phyloP scores from a whole-genome alignment of 2,113 vertebrate genomes.

The Bufo gargarizans region DNA sequence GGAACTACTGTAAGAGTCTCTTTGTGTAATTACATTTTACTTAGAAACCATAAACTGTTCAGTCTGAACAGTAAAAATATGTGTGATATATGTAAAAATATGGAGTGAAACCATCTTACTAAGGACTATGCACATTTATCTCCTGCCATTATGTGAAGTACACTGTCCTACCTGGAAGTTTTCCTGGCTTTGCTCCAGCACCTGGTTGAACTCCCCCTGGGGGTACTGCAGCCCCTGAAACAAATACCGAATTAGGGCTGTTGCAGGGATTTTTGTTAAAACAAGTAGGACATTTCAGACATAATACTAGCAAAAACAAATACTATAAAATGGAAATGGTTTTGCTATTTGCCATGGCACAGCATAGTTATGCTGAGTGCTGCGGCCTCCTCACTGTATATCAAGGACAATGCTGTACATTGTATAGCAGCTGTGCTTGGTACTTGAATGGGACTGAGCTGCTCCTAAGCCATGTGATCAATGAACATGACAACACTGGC shows the following conservation, averaged over 20 bases:
- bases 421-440: too few relatives aligned
- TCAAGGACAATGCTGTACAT: too few relatives aligned
- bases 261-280: conserved; percentile 21
- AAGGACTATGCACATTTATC: too few relatives aligned
- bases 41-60: not conserved
- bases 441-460: too few relatives aligned
- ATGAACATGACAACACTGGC: too few relatives aligned
- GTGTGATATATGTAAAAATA: not conserved
- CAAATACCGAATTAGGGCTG: not conserved
- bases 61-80: not conserved
- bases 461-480: too few relatives aligned
- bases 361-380: not conserved
- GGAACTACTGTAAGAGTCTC: too few relatives aligned
- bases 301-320: not conserved
- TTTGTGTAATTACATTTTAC: too few relatives aligned
- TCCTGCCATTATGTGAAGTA: not conserved
- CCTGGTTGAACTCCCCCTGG: conserved; percentile 66
- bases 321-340: not conserved
- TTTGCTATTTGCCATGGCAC: not conserved
- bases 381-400: too few relatives aligned
- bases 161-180: conserved; percentile 72
- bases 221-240: conserved; percentile 69
- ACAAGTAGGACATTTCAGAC: not conserved
- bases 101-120: not conserved
- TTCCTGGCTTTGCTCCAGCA: conserved; percentile 71